phyloP scores from a whole-genome alignment of 2,113 vertebrate genomes.

The Rynchops niger region DNA sequence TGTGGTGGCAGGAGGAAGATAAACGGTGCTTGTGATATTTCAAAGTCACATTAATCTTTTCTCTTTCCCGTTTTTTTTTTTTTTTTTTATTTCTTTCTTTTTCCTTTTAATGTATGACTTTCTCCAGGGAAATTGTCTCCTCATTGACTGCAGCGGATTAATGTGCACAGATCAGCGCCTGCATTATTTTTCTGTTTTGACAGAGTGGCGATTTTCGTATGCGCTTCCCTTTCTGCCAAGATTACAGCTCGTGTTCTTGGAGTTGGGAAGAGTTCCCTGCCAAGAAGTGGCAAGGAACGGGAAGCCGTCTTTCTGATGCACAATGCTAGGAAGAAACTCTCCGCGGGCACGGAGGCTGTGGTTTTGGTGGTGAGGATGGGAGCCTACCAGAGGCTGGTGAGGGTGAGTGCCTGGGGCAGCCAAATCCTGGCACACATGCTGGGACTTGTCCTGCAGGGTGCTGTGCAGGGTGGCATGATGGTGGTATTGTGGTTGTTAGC shows the following conservation, averaged over 20 bases:
- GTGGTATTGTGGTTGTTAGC: background rate
- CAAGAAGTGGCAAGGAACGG: background rate
- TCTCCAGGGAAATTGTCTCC: constrained; percentile 66
- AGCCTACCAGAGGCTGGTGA: background rate
- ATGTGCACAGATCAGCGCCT: constrained; percentile 61
- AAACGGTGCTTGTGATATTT: constrained; percentile 66
- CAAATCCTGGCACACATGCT: rapidly evolving
- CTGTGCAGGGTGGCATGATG: background rate
- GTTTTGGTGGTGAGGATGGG: background rate
- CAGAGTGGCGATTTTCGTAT: constrained; percentile 58
- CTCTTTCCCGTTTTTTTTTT: background rate
- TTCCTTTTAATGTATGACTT: constrained; percentile 65
- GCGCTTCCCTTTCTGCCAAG: constrained; percentile 39
- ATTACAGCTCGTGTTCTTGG: constrained; percentile 34
- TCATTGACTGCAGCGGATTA: constrained; percentile 64
- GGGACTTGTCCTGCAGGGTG: background rate
- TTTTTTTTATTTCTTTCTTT: background rate
- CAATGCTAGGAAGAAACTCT: background rate
- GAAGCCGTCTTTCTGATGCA: background rate
- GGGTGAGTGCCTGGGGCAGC: background rate
- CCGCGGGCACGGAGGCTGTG: rapidly evolving
- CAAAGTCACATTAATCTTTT: constrained; percentile 68
- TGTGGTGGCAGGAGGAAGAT: constrained; percentile 65
- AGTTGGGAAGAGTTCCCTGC: constrained; percentile 43
- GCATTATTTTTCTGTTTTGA: constrained; percentile 72